phyloP scores from a whole-genome alignment of 2,113 vertebrate genomes.

The Mobula hypostoma region DNA sequence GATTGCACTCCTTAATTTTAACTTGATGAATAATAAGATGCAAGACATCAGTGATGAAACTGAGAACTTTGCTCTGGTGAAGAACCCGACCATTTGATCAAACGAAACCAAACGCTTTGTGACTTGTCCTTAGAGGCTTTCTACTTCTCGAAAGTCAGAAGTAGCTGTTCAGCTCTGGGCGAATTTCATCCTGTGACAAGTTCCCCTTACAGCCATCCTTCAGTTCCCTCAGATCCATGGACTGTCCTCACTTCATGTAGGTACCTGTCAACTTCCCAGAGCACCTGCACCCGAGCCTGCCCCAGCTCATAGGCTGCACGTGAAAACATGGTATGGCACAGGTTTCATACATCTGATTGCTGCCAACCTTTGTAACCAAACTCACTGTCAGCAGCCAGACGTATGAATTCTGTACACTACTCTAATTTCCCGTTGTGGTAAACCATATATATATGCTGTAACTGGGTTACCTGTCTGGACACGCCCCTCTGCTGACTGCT shows the following conservation, averaged over 20 bases:
- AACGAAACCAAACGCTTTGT: neutral
- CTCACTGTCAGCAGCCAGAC: neutral
- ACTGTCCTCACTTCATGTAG: neutral
- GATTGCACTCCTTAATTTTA: neutral
- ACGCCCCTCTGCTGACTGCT: no score
- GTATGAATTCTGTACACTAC: neutral
- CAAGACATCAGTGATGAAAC: no score
- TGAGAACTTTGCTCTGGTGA: no score
- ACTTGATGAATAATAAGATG: no score
- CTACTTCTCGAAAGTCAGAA: neutral
- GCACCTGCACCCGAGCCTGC: no score
- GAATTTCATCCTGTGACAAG: neutral
- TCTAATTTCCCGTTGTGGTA: neutral
- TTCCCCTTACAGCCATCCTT: neutral
- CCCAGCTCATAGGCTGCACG: no score
- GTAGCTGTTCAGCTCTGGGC: neutral
- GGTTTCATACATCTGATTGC: no score
- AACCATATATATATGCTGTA: no score
- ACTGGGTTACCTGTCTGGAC: no score
- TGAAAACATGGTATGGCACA: no score
- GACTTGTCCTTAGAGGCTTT: neutral
- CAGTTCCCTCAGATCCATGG: neutral
- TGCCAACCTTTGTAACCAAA: neutral
- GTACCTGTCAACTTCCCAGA: neutral
- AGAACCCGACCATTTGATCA: neutral